These are phyloP conservation scores for Sciurus vulgaris DNA, from an alignment of 2,797 vertebrate species.

Conservation along the genomic window DNA sequence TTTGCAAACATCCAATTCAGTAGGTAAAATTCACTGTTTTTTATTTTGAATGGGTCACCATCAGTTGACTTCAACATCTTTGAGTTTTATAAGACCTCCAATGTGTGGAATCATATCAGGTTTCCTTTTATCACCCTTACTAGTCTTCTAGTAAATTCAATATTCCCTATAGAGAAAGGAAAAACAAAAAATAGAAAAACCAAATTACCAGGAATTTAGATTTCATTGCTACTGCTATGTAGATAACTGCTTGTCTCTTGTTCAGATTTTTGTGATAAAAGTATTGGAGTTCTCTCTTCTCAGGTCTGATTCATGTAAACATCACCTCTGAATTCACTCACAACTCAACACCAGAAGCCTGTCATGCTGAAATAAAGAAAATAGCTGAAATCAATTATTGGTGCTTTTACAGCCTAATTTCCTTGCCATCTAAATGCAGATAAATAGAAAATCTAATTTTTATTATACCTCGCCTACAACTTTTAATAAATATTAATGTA, in stretches of 20 bases:
- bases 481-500: conserved; percentile 81
- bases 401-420: conserved; percentile 73
- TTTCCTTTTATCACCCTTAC: background rate
- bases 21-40: conserved; percentile 16
- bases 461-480: conserved; percentile 68
- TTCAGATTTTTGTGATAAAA: conserved; percentile 49
- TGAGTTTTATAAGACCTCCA: background rate
- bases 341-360: conserved; percentile 5
- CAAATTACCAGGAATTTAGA: background rate
- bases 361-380: conserved; percentile 56
- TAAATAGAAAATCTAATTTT: conserved; percentile 80
- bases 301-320: background rate
- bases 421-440: conserved; percentile 69
- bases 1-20: background rate
- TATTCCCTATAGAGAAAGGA: background rate
- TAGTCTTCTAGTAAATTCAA: background rate
- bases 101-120: background rate
- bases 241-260: conserved; percentile 3
- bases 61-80: background rate
- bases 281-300: background rate
- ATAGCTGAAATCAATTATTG: conserved; percentile 67
- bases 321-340: conserved; percentile 45
- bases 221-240: background rate
- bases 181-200: background rate
- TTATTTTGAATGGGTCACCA: background rate